phyloP scores from a whole-genome alignment of 2,888 invertebrate species.

The Acanthoscelides obtectus region DNA sequence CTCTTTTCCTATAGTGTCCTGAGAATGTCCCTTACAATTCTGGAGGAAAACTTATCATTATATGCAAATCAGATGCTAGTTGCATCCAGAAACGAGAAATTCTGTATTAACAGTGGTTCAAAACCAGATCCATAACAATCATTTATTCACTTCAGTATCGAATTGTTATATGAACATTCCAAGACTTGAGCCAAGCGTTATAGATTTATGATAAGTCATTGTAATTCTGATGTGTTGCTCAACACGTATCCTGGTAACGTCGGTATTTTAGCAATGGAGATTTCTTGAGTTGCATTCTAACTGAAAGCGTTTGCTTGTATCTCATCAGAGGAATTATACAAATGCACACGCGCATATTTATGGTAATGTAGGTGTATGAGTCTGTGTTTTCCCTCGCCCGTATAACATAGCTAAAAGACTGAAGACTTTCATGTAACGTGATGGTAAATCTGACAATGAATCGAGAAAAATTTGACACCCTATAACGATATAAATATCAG shows the following conservation, averaged over 20 bases:
- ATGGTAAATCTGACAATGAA: background rate
- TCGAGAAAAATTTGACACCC: background rate
- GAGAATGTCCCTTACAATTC: too few relatives aligned
- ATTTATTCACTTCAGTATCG: too few relatives aligned
- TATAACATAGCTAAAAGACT: background rate
- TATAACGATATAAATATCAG: too few relatives aligned
- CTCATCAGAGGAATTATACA: constrained; percentile 8
- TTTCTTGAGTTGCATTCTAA: constrained; percentile 21
- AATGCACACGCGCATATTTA: constrained; percentile 7
- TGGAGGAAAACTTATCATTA: too few relatives aligned
- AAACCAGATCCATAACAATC: too few relatives aligned
- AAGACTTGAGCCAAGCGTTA: too few relatives aligned
- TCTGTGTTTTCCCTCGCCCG: background rate
- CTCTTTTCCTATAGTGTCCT: too few relatives aligned
- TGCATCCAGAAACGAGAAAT: too few relatives aligned
- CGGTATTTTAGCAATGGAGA: constrained; percentile 22
- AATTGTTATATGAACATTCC: too few relatives aligned
- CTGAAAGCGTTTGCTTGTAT: constrained; percentile 23
- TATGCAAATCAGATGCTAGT: too few relatives aligned
- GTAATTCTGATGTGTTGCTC: background rate
- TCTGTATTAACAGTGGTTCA: too few relatives aligned
- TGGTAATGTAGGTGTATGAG: background rate
- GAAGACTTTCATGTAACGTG: background rate
- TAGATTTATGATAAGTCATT: background rate
- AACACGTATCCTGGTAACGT: background rate